Evolutionary conservation across 2,113 vertebrate genomes (phyloP).

Genomic region (Ivindomyrus marchei): DNA sequence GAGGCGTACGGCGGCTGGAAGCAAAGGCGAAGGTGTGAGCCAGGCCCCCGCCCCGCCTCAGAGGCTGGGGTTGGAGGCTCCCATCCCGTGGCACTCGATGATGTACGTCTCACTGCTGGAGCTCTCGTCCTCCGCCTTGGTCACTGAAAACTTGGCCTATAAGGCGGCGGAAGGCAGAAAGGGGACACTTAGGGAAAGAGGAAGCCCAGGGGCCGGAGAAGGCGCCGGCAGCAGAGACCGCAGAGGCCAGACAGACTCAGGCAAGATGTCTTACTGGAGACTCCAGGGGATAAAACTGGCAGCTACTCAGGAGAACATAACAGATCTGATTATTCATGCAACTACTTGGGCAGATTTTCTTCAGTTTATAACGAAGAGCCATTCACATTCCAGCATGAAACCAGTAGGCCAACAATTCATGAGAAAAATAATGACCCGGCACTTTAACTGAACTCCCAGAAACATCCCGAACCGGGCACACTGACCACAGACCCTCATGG

Average conservation of each 20-base stretch:
- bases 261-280: neutral
- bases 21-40: neutral
- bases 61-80: conserved; percentile 64
- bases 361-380: neutral
- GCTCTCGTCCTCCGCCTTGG: conserved; percentile 73
- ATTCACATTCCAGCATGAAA: neutral
- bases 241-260: neutral
- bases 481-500: too few relatives aligned
- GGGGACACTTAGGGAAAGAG: neutral
- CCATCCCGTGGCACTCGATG: conserved; percentile 88
- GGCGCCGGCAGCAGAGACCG: neutral
- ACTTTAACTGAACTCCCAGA: too few relatives aligned
- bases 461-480: too few relatives aligned
- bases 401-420: neutral
- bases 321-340: neutral
- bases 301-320: neutral
- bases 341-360: neutral
- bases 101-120: conserved; percentile 65
- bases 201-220: neutral
- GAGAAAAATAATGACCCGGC: too few relatives aligned
- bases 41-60: conserved; percentile 30
- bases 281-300: neutral
- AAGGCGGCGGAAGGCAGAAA: conserved; percentile 32
- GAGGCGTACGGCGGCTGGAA: conserved; percentile 9
- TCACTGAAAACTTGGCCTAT: conserved; percentile 86